Evolutionary conservation across 2,888 invertebrate species (phyloP), one percentile per base, ranked within the genome.

Genomic region (Acheta domesticus): DNA sequence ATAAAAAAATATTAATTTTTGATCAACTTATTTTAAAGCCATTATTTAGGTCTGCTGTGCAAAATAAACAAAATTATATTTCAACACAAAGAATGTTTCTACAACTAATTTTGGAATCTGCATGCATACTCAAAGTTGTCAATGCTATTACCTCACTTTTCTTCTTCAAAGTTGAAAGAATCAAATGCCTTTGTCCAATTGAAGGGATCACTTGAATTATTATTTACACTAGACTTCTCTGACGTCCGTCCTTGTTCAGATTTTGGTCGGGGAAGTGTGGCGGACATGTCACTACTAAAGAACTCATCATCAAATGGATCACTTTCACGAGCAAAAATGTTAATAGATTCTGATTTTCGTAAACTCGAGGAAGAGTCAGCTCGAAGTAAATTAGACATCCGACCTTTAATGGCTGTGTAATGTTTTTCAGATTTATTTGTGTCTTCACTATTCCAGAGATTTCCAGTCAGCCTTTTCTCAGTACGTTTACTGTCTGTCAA

Each of bases 261-360:
- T 80, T 79, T 77, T 50, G 80, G 79, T 73, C 80, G 81, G 48
- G 82, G 79, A 23, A 75, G 20, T 16, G 79, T 74, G 8, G 78
- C 48, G 49, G 81, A 20, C 12, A 62, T 20, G 36, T 79, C 81
- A 14, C 80, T 85, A 79, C 85, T 92, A 85, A 96, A 96, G 87
- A 96, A 96, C 83, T 95, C 94, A 79, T 94, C 94, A 83, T 95
- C 96, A 85, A 96, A 96, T 1, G 96, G 96, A 87, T 96, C 96
- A 76, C 91, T 91, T 85, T 95, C 95, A 78, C 94, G 90, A 8
- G 93, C 93, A 87, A 96, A 96, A 84, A 96, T 96, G 86, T 96
- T 96, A 12, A 96, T 93, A 5, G 96, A 96, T 85, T 96, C 96
- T 0, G 96, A 96, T 86, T 96, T 96, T 84, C 94, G 82, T 76